Evolutionary conservation across 2,797 vertebrate species (phyloP), one percentile per base, ranked within the genome.

Genomic region (Alfaro cultratus): DNA sequence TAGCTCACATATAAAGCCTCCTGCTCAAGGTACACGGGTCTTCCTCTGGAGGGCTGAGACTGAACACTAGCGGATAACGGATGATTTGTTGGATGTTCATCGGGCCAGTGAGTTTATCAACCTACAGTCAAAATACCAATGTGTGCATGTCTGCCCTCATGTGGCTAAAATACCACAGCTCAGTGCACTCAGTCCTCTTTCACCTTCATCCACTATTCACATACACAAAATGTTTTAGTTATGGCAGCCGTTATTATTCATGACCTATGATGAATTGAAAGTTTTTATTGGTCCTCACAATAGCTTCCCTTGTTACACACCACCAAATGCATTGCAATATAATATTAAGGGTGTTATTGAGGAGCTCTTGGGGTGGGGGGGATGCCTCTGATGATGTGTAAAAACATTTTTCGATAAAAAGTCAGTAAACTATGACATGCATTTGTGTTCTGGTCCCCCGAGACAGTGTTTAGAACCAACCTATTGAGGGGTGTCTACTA

Each of bases 1-100:
- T 64, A 45, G 62, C 80, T 86, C 86, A 73, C 41, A 89, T 57
- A 64, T 70, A 87, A 86, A 85, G 78, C 85, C 85, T 81, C 84
- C 85, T 51, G 87, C 84, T 82, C 70, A 34, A 75, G 57, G 71
- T 71, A 43, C 57, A 23, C 53, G 16, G 64, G 7, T 76, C 43
- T 83, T 83, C 49, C 85, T 78, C 34, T 46, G 70, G 57, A 78
- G 53, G 47, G 62, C 47, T 34, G 75, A 77, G 43, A 26, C 26
- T 64, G 47, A 73, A 79, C 74, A 53, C n/a, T 31, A 46, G 26
- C 36, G 29, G 49, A 67, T 70, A 80, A 71, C 18, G 43, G 29
- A 70, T 68, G 3, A 78, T 34, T 79, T 80, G 57, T 62, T 72
- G 2, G 67, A 49, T 45, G 51, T 80, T 51, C 16, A 15, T 76